Base-by-base conservation (phyloP, 2,113 vertebrate genomes). In the Proterorhinus semilunaris region DNA sequence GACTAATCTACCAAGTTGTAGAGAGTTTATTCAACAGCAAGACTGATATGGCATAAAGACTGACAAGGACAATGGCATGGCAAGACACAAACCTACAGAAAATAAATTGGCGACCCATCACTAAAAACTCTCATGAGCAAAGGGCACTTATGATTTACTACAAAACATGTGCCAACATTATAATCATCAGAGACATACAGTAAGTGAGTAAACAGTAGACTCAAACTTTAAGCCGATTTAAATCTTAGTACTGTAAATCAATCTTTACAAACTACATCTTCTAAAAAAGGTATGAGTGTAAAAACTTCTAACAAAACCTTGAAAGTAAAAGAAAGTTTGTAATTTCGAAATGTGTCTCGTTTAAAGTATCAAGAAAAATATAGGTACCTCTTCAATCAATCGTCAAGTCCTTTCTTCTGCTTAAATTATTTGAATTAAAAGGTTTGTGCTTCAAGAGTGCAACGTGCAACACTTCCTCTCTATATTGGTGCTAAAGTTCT, bases 401-500 rank as follows among this genome's bases (percentile, higher is more conserved):
- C 62, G 48, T 49, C 62, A 45, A 6, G 47, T 48, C 15, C 9
- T 51, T 48, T 15, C 12, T 12, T 53, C 8, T 58, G 16, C 3
- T 36, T 50, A 69, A 68, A 65, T 65, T 65, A 71, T 69, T 53
- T 62, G 65, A 68, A 11, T 6, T 21, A 21, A 1, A 70, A 50
- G 48, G 58, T 36, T 65, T 55, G 42, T 85, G 83, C 84, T 82
- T 85, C 77, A 54, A 46, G 66, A 65, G 27, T 85, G 78, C 71
- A 68, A 71, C 80, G 80, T 85, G 84, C 84, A 83, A 72, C 79
- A 87, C 91, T 92, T 93, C 90, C 92, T 91, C 83, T 85, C 71
- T 83, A 82, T 52, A 65, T 68, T 78, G 78, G 75, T 62, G 77
- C 83, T 88, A 80, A 83, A 86, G 78, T 79, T 66, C 57, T 87